Percentiles rank a stretch among this genome's conserved stretches.
Conservation (phyloP, 2,113 vertebrate genomes). For the Herpetotheres cachinnans region DNA sequence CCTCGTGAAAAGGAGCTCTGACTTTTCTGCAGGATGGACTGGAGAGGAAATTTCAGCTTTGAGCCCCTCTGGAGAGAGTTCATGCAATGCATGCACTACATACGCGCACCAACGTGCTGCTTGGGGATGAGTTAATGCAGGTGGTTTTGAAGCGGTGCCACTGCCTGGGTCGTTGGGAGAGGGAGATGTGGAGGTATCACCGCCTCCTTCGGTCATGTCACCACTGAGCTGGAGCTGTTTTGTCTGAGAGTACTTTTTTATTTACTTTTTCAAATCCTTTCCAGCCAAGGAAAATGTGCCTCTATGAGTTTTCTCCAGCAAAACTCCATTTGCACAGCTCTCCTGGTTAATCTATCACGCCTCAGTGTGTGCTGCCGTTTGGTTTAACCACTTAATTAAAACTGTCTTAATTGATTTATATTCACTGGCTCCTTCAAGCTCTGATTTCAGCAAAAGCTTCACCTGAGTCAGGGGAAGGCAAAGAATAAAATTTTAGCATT, state of each 20-base stretch:
- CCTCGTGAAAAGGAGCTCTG: accelerated
- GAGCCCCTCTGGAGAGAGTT: background rate
- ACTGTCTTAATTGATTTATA: background rate
- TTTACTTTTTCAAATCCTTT: background rate
- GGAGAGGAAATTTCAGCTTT: background rate
- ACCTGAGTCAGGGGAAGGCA: background rate
- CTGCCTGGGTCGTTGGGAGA: background rate
- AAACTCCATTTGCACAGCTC: background rate
- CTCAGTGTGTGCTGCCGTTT: background rate
- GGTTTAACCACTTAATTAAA: background rate
- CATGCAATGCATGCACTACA: accelerated
- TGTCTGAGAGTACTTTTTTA: background rate
- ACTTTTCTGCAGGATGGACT: background rate
- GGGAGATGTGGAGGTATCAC: background rate
- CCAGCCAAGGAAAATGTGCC: background rate
- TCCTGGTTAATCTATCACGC: background rate
- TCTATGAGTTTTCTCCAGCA: background rate
- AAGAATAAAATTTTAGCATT: background rate
- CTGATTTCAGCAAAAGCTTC: background rate
- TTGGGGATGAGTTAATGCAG: background rate
- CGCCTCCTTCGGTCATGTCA: background rate
- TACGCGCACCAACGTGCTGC: accelerated
- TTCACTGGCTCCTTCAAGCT: background rate
- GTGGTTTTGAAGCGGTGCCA: background rate
- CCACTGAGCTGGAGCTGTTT: background rate